A percentile compares a stretch with the other conserved stretches of the same genome.
These are phyloP conservation scores for Netelia melanura DNA, from an alignment of 2,888 invertebrate species.

Conservation along the genomic window DNA sequence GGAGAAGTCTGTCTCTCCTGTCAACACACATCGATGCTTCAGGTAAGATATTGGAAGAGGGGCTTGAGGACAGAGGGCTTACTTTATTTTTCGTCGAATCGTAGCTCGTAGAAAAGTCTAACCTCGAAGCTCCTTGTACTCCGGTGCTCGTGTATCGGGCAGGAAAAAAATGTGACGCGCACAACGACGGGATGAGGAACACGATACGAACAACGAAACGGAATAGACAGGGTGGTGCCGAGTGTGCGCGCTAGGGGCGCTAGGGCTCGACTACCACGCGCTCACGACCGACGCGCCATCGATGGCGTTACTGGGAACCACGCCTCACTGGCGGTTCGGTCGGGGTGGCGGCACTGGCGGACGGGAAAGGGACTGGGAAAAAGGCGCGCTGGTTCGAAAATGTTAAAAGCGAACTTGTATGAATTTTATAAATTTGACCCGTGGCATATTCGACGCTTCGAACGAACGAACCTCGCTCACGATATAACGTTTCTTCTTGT, in stretches of 20 bases:
- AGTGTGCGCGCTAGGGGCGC: slow-evolving; percentile 57
- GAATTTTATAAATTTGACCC: neutral
- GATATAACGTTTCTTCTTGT: too few species aligned
- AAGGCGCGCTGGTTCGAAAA: neutral
- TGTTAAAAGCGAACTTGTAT: neutral
- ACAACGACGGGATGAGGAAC: neutral
- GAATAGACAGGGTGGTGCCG: slow-evolving; percentile 49
- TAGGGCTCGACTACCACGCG: slow-evolving; percentile 10
- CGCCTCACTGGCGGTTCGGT: neutral
- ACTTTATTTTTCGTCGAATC: neutral
- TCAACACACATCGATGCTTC: slow-evolving; percentile 81
- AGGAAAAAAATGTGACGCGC: neutral
- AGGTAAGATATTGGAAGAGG: slow-evolving; percentile 74
- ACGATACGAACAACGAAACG: slow-evolving; percentile 18
- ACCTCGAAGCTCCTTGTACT: neutral
- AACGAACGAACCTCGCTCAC: too few species aligned
- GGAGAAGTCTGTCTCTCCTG: slow-evolving; percentile 76
- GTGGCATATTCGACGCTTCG: too few species aligned
- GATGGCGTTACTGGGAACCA: slow-evolving; percentile 22
- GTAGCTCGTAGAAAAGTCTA: neutral
- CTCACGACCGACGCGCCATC: slow-evolving; percentile 26
- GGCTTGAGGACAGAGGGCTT: neutral
- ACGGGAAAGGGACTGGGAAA: neutral
- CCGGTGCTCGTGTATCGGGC: neutral
- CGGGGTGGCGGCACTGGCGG: neutral